Evolutionary conservation across 1,140 invertebrate species (phyloP), one percentile per base, ranked within the genome.

Genomic region (Armadillidium nasatum): DNA sequence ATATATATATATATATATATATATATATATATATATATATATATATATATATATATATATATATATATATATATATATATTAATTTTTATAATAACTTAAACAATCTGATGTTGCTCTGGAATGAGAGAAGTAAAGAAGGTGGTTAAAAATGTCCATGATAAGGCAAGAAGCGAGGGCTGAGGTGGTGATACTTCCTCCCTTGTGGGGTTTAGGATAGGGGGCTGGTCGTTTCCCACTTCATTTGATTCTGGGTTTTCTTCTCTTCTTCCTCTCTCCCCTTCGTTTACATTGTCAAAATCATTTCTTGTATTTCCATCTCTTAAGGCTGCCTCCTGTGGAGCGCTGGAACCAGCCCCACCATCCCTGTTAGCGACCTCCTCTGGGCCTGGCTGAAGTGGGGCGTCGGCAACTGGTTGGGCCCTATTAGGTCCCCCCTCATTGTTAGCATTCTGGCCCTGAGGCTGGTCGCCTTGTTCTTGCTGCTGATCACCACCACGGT

Each of bases 81-180:
- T n/a, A n/a, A 15, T 15, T 60, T 3, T 60, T 3, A 15, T 15
- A 19, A 43, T 11, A 67, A 7, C 10, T 75, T 75, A 75, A n/a
- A 75, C 23, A 22, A 75, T 67, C 33, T 75, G 73, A 60, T 75
- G 73, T 19, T 75, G 73, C 10, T 75, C 73, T 44, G 73, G 73
- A 15, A 75, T 67, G 23, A 75, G 73, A 7, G 73, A 75, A 44
- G 73, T 75, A 13, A 75, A 33, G 9, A 75, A 67, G 19, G 73
- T 67, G n/a, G 73, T 68, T 44, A 75, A n/a, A 54, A 75, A 75
- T 0, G 73, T 75, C 73, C 73, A 75, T n/a, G 73, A 75, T 19
- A 75, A 67, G 7, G 73, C 69, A 9, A 75, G 44, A 15, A 75
- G 23, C 54, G 73, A 75, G 7, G 33, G 60, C 10, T 60, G 60